Evolutionary conservation across 2,113 vertebrate genomes (phyloP), one percentile per base, ranked within the genome.

Genomic region (Myrmophylax atrothorax): DNA sequence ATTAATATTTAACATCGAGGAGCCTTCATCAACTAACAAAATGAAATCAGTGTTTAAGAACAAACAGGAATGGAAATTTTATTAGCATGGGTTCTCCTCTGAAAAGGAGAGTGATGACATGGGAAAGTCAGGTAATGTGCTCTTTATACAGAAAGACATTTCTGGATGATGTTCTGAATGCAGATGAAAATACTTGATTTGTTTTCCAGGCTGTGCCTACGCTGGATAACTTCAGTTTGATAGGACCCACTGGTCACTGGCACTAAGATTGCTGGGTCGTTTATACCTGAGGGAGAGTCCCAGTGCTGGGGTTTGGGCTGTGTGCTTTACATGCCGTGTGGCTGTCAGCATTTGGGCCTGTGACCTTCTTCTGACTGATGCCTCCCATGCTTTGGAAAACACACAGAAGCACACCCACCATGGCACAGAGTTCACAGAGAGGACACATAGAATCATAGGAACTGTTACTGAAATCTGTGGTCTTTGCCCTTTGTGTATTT

Each of bases 401-500:
- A 12, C 28, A 58, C 31, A 60, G 31, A 25, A 56, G 62, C 53
- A n/a, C 5, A 0, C 46, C n/a, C 20, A 15, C 70, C 28, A 2
- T 55, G 64, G 50, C 46, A 44, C 22, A n/a, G 77, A 49, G 90
- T 90, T 97, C 91, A 74, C 2, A 26, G 66, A 73, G 40, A 79
- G 94, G 93, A 69, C 78, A 55, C 9, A 3, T 4, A 69, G 22
- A 68, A n/a, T 68, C 40, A 4, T 20, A 28, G 42, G 20, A 49
- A 24, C 44, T 69, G 38, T 56, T 73, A 46, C 62, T 85, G 70
- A 69, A 73, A 55, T 62, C 67, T 55, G 28, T 62, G 70, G 46
- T 76, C 93, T 95, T 94, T 87, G 91, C 74, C 91, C 89, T 95
- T 93, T 92, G 46, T n/a, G 33, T 89, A 25, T 85, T 89, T 82